Conservation (phyloP, 2,888 invertebrate genomes). For the Acanthococcus lagerstroemiae region DNA sequence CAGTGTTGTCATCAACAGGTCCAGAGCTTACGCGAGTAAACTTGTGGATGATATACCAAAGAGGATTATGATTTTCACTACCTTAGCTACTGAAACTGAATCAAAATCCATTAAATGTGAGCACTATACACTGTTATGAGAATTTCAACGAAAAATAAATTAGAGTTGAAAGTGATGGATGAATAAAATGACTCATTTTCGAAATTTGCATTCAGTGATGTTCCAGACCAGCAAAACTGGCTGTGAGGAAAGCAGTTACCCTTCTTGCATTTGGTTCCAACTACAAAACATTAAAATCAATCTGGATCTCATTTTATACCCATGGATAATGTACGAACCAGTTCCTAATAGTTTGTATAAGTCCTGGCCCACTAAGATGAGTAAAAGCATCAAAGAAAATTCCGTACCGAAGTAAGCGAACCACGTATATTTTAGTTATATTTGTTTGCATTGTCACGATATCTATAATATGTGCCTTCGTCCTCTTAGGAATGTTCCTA, state of each 20-base stretch:
- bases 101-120: neutral
- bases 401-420: constrained; percentile 5
- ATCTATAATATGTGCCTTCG: neutral
- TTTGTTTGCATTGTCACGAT: neutral
- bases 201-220: no score
- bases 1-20: neutral
- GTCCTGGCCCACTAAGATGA: neutral
- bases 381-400: constrained; percentile 1
- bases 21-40: constrained; percentile 9
- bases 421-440: neutral
- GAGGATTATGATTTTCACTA: constrained; percentile 7
- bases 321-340: constrained; percentile 35
- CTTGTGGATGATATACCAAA: constrained; percentile 1
- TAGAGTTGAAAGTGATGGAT: no score
- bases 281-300: constrained; percentile 35
- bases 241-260: constrained; percentile 25
- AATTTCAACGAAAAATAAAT: no score
- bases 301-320: constrained; percentile 35
- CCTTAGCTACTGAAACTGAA: neutral
- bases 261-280: constrained; percentile 34
- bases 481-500: constrained; percentile 28
- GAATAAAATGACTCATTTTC: no score
- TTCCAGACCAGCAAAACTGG: constrained; percentile 6
- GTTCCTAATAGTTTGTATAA: neutral
- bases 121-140: neutral